These are phyloP conservation scores for Steinernema khuongi DNA, from an alignment of 1,140 invertebrate genomes.

Conservation along the genomic window DNA sequence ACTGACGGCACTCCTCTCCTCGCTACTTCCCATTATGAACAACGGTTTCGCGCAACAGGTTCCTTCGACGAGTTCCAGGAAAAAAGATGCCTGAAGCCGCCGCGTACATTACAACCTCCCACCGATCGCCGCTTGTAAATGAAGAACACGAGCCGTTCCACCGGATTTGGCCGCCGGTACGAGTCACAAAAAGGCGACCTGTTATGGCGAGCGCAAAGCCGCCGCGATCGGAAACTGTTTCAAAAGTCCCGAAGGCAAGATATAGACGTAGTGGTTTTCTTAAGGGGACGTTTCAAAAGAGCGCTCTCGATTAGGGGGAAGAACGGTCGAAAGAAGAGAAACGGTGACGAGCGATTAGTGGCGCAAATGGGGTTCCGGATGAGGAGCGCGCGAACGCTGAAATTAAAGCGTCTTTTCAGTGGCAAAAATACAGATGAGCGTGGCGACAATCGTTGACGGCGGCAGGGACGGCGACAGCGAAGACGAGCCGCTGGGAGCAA, in stretches of 20 bases:
- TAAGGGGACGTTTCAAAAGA: slow-evolving; percentile 8
- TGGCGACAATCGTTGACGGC: not conserved
- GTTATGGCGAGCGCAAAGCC: not conserved
- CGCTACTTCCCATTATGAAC: not conserved
- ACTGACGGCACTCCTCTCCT: not conserved
- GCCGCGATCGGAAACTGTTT: not conserved
- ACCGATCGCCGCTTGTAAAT: not conserved
- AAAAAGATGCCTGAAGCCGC: slow-evolving; percentile 13
- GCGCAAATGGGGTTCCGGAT: slow-evolving; percentile 3
- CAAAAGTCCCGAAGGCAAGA: too few relatives aligned
- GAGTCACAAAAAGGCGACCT: not conserved
- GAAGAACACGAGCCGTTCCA: not conserved
- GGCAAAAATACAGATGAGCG: slow-evolving; percentile 1
- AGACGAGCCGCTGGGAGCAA: not conserved
- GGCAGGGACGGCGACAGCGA: too few relatives aligned
- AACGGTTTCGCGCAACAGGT: slow-evolving; percentile 3
- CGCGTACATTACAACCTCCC: slow-evolving; percentile 10
- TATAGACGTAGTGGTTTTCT: too few relatives aligned
- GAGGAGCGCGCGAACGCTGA: slow-evolving; percentile 1
- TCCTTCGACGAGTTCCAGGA: slow-evolving; percentile 6
- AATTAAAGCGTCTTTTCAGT: slow-evolving; percentile 1
- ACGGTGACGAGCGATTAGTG: slow-evolving; percentile 14
- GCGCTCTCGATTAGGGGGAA: not conserved
- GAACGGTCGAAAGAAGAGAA: not conserved
- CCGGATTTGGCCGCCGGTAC: slow-evolving; percentile 5